Conservation (phyloP, 1,140 invertebrate genomes). For the Danaus plexippus region DNA sequence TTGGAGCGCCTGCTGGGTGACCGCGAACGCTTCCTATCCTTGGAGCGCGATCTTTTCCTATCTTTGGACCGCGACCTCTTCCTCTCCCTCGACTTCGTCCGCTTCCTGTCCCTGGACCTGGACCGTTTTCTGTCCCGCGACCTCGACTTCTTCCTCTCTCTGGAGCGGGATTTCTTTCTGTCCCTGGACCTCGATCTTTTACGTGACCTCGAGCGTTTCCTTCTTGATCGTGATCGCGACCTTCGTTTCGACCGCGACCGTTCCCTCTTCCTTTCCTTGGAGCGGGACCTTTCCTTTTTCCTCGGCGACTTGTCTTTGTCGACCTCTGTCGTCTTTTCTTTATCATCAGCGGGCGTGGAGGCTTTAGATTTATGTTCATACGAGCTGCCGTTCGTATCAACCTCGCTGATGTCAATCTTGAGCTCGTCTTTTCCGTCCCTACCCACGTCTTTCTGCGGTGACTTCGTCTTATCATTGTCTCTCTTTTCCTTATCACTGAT, state of each 20-base stretch:
- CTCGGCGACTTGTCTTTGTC: constrained; percentile 65
- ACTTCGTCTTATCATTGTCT: constrained; percentile 51
- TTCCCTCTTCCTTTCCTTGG: constrained; percentile 58
- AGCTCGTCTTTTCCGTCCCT: constrained; percentile 40
- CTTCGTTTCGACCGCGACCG: constrained; percentile 47
- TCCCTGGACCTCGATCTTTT: constrained; percentile 58
- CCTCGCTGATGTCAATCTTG: constrained; percentile 27
- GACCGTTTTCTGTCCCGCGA: constrained; percentile 64
- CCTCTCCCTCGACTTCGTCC: constrained; percentile 54
- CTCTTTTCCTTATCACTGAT: constrained; percentile 24
- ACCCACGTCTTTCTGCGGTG: constrained; percentile 34
- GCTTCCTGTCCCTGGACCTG: constrained; percentile 60
- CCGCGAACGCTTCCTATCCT: constrained; percentile 59
- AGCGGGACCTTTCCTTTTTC: constrained; percentile 63
- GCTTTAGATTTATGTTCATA: constrained; percentile 57
- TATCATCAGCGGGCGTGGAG: constrained; percentile 52
- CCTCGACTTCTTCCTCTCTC: constrained; percentile 54
- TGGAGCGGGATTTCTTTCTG: constrained; percentile 56
- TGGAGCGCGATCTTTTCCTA: constrained; percentile 59
- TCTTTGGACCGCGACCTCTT: constrained; percentile 54
- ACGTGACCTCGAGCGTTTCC: constrained; percentile 45
- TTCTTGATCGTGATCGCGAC: constrained; percentile 43
- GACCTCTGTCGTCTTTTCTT: constrained; percentile 22
- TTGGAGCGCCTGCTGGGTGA: constrained; percentile 57
- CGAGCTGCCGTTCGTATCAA: constrained; percentile 51